phyloP scores from a whole-genome alignment of 2,797 vertebrate species.

The Falco concolor region DNA sequence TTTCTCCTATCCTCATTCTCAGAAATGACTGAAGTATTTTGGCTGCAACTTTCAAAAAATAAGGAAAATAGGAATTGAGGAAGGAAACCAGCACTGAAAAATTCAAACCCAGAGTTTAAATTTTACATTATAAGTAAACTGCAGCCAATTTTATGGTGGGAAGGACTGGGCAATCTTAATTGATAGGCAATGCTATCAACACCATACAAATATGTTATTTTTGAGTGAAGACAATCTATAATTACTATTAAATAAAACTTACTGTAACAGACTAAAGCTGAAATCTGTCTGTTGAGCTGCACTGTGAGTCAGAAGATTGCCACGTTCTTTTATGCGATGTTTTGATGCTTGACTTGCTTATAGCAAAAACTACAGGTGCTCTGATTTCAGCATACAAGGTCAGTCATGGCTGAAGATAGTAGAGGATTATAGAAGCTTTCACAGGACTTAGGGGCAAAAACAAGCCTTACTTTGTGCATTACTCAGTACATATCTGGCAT shows the following conservation, averaged over 20 bases:
- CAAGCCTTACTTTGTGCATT: conserved; percentile 47
- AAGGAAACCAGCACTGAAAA: not conserved
- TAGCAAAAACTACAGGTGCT: conserved; percentile 35
- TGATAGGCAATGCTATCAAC: not conserved
- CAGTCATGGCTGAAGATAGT: conserved; percentile 46
- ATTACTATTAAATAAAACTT: conserved; percentile 10
- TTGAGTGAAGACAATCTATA: not conserved
- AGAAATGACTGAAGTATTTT: not conserved
- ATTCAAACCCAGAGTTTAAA: not conserved
- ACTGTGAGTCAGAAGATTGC: not conserved
- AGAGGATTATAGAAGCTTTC: conserved; percentile 42
- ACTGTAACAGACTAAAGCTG: conserved; percentile 9
- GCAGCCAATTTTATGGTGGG: not conserved
- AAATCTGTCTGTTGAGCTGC: not conserved
- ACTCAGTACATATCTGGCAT: conserved; percentile 58
- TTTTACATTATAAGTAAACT: not conserved
- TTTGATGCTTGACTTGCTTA: conserved; percentile 38
- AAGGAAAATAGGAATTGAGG: not conserved
- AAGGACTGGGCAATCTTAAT: not conserved
- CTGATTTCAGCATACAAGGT: conserved; percentile 19
- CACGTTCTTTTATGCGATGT: not conserved
- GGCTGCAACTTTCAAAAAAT: not conserved
- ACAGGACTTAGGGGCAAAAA: conserved; percentile 38
- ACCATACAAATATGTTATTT: not conserved
- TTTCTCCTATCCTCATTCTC: not conserved